These are phyloP conservation scores for Diabrotica virgifera DNA, from an alignment of 1,140 invertebrate genomes.

Conservation along the genomic window DNA sequence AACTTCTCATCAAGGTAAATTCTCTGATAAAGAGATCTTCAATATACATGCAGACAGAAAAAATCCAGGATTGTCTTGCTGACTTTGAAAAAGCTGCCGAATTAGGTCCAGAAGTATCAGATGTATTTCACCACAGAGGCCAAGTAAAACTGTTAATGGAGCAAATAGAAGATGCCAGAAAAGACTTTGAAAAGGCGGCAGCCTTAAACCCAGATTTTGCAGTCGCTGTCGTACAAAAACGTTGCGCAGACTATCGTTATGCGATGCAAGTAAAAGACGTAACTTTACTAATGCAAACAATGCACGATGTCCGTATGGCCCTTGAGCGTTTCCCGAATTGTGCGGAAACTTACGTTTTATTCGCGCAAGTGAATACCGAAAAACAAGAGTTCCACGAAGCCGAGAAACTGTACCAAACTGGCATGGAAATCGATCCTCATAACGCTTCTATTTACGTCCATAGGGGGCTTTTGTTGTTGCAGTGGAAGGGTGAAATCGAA, in stretches of 20 bases:
- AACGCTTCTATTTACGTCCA: no score
- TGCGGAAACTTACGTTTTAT: conserved; percentile 79
- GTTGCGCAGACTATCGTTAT: conserved; percentile 77
- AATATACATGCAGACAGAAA: conserved; percentile 75
- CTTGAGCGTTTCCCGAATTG: conserved; percentile 79
- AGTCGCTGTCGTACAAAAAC: conserved; percentile 83
- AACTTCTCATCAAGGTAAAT: conserved; percentile 70
- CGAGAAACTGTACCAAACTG: no score
- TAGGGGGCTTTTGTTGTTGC: no score
- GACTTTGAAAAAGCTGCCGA: conserved; percentile 75
- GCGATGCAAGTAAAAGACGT: conserved; percentile 56
- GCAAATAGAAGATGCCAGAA: conserved; percentile 71
- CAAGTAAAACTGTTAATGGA: conserved; percentile 82
- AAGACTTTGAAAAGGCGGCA: conserved; percentile 81
- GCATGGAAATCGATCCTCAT: no score
- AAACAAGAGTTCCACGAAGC: no score
- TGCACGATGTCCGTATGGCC: conserved; percentile 70
- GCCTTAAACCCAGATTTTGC: conserved; percentile 77
- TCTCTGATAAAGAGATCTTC: conserved; percentile 88
- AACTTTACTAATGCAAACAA: conserved; percentile 56
- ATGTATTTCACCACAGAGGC: conserved; percentile 56
- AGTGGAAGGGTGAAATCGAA: no score
- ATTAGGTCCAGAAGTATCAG: conserved; percentile 77
- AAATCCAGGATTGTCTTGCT: conserved; percentile 67
- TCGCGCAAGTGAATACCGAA: no score